Percentiles rank a stretch among this genome's conserved stretches.
phyloP scores from a whole-genome alignment of 2,797 vertebrate genomes.

The Mus minutoides region DNA sequence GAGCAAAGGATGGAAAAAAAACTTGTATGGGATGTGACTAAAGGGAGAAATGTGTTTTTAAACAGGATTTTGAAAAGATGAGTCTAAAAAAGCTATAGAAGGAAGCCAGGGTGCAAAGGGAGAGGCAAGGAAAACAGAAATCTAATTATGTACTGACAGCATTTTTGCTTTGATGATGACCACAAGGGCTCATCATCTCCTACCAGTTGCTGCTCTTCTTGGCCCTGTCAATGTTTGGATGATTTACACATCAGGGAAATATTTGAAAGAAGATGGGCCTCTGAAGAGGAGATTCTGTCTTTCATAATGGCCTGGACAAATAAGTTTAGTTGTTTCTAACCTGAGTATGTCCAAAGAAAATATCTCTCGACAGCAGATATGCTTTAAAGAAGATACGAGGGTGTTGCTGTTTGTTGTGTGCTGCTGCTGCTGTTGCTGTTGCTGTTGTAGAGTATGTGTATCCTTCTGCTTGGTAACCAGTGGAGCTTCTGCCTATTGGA shows the following conservation, averaged over 20 bases:
- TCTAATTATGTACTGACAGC: neutral
- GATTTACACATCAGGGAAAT: neutral
- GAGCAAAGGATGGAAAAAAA: neutral
- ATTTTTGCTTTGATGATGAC: neutral
- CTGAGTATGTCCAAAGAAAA: slow-evolving; percentile 31
- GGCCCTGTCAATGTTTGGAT: slow-evolving; percentile 5
- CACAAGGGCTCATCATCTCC: slow-evolving; percentile 8
- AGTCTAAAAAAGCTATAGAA: neutral
- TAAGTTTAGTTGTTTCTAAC: neutral
- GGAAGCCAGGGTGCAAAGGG: neutral
- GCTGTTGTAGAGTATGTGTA: neutral
- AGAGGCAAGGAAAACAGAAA: neutral
- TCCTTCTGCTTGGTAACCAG: neutral
- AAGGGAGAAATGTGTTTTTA: neutral
- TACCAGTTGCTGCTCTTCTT: neutral
- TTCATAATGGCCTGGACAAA: neutral
- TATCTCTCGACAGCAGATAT: neutral
- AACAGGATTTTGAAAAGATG: neutral
- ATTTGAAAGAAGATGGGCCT: slow-evolving; percentile 6
- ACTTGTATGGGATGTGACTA: neutral
- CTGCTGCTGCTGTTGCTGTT: neutral
- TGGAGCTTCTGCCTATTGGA: neutral
- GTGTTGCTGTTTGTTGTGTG: neutral
- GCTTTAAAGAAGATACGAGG: neutral
- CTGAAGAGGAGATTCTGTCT: neutral